Conservation (phyloP, 2,797 vertebrate species). For the Premnoplex brunnescens region DNA sequence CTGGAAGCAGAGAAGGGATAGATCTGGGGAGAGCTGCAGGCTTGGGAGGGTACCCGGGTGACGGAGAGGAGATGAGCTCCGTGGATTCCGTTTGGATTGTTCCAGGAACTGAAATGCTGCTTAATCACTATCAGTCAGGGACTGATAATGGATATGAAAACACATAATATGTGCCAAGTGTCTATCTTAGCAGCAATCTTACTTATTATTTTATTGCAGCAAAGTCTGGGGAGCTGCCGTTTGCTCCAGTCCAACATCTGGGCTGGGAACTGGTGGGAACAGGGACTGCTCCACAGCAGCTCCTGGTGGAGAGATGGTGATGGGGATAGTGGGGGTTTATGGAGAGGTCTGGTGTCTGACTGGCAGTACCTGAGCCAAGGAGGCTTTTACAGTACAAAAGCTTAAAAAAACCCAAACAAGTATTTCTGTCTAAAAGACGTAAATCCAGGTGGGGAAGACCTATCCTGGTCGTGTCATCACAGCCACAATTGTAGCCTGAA, state of each 20-base stretch:
- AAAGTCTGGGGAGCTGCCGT: background rate
- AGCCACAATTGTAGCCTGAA: background rate
- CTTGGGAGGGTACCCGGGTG: background rate
- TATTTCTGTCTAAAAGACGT: background rate
- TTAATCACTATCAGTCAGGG: background rate
- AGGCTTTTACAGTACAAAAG: background rate
- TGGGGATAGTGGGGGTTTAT: background rate
- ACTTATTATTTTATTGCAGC: background rate
- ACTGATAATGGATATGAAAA: background rate
- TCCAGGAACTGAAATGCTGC: background rate
- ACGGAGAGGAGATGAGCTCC: background rate
- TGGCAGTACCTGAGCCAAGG: background rate
- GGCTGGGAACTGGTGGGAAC: background rate
- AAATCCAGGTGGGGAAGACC: accelerated
- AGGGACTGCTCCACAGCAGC: background rate
- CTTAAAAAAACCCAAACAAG: background rate
- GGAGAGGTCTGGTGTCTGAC: background rate
- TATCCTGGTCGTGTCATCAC: background rate
- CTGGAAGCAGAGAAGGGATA: background rate
- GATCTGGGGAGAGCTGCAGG: background rate
- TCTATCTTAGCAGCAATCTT: background rate
- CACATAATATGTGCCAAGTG: background rate
- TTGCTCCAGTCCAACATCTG: background rate
- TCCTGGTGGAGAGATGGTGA: background rate
- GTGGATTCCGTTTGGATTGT: background rate